Evolutionary conservation across 2,113 vertebrate genomes (phyloP).

Genomic region (Cyphomyrus discorhynchus): DNA sequence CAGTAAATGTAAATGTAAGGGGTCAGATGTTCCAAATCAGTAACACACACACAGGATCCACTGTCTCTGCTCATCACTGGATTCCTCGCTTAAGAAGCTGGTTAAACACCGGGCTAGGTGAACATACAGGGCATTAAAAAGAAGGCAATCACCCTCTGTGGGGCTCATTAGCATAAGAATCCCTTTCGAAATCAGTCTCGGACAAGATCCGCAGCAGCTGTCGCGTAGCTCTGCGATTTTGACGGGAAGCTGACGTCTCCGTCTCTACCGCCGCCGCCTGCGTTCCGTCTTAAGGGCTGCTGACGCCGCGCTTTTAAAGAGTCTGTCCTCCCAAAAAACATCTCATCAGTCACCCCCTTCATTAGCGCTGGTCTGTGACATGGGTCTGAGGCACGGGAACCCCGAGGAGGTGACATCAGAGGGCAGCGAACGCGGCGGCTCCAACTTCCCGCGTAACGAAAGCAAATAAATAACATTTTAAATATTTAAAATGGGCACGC

Average conservation of each 20-base stretch:
- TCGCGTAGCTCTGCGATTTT: slow-evolving; percentile 49
- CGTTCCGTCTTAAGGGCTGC: slow-evolving; percentile 8
- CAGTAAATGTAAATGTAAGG: neutral
- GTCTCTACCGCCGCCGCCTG: slow-evolving; percentile 27
- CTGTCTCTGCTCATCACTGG: slow-evolving; percentile 27
- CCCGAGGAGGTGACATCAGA: slow-evolving; percentile 33
- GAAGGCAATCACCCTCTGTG: slow-evolving; percentile 23
- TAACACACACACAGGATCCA: neutral
- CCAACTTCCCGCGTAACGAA: slow-evolving; percentile 33
- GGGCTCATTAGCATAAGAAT: slow-evolving; percentile 41
- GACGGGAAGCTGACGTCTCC: slow-evolving; percentile 31
- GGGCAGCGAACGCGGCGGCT: slow-evolving; percentile 25
- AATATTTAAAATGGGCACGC: neutral
- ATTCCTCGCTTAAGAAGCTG: slow-evolving; percentile 39
- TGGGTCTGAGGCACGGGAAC: slow-evolving; percentile 27
- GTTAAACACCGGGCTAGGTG: slow-evolving; percentile 42
- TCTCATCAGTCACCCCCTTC: slow-evolving; percentile 31
- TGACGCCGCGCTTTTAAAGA: slow-evolving; percentile 15
- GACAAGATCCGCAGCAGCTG: slow-evolving; percentile 45
- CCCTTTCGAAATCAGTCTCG: slow-evolving; percentile 38
- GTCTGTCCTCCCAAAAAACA: slow-evolving; percentile 15
- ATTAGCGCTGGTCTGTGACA: slow-evolving; percentile 39
- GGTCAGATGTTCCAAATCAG: slow-evolving; percentile 37
- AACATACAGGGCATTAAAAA: slow-evolving; percentile 11
- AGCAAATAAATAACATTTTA: neutral